Conservation (phyloP, 1,140 invertebrate species). For the Maniola jurtina region DNA sequence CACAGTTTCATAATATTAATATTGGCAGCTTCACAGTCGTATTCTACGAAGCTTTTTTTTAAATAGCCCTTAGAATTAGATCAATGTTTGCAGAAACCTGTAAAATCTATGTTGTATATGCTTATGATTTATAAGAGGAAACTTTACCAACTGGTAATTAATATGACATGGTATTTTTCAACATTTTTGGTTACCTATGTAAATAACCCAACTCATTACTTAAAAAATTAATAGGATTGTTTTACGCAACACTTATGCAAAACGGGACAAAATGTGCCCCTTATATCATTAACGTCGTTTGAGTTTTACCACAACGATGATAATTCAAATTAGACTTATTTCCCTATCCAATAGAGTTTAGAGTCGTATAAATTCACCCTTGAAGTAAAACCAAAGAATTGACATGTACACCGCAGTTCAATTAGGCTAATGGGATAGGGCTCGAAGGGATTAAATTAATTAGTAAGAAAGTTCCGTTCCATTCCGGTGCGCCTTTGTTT, state of each 20-base stretch:
- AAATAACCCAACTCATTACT: not conserved
- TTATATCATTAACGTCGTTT: slow-evolving; percentile 65
- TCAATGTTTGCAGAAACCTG: too few species aligned
- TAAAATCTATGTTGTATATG: too few species aligned
- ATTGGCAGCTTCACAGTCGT: too few species aligned
- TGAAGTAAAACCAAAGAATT: slow-evolving; percentile 69
- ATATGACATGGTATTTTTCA: too few species aligned
- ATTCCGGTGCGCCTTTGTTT: slow-evolving; percentile 69
- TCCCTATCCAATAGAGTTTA: slow-evolving; percentile 26
- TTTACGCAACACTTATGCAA: slow-evolving; percentile 60
- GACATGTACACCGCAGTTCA: slow-evolving; percentile 78
- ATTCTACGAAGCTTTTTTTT: too few species aligned
- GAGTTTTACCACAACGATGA: slow-evolving; percentile 31
- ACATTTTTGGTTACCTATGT: not conserved
- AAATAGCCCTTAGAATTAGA: too few species aligned
- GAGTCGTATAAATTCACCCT: slow-evolving; percentile 25
- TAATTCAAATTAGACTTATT: slow-evolving; percentile 27
- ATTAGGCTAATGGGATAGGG: slow-evolving; percentile 76
- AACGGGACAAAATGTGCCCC: slow-evolving; percentile 62
- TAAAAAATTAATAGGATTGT: slow-evolving; percentile 34
- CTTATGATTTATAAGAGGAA: too few species aligned
- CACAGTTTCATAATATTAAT: too few species aligned
- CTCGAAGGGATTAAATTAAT: slow-evolving; percentile 77
- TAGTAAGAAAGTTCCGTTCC: slow-evolving; percentile 76
- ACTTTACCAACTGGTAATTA: too few species aligned